Base-by-base conservation (phyloP, 2,888 invertebrate genomes). In the Rhagium mordax region DNA sequence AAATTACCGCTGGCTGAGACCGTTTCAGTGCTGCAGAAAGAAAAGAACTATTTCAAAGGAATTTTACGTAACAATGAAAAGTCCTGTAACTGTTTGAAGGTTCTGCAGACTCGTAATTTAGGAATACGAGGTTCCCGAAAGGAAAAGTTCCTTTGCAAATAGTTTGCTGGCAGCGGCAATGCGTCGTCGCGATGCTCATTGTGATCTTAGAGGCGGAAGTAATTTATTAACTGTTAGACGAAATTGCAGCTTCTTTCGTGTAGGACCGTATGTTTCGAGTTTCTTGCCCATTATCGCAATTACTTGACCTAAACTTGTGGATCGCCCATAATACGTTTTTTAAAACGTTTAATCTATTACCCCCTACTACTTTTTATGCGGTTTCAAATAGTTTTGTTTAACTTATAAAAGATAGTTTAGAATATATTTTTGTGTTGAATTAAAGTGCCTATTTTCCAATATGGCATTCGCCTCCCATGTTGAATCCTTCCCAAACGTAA, bases 51-150 rank as follows among this genome's bases (percentile, higher is more conserved):
- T 65, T 65, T 60, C 47, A 69, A 69, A 69, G 48, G 60, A 69
- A 48, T 69, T 48, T 24, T 27, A 33, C 29, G 69, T 69, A 69
- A 69, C 69, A 69, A 69, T 69, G 69, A 48, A 59, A 69, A 69
- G 69, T 49, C 59, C 29, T 68, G 65, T 65, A 65, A 33, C 65
- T 65, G 65, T 65, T 65, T 53, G 65, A 65, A 53, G 65, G 48
- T 33, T 29, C 65, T 65, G 41, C 65, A 41, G 65, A 7, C 49
- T 29, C 53, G 65, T 53, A 65, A 65, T 65, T 65, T 69, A 69
- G 59, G 69, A 29, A 49, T 60, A 61, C 33, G 61, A 59, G 27
- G 48, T 53, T 68, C 18, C 16, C 24, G 48, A 55, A 68, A 49
- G 60, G 51, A 49, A 60, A 41, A 57, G 60, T 60, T 18, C 69